Conservation (phyloP, 2,113 vertebrate species). For the Phaethon lepturus region DNA sequence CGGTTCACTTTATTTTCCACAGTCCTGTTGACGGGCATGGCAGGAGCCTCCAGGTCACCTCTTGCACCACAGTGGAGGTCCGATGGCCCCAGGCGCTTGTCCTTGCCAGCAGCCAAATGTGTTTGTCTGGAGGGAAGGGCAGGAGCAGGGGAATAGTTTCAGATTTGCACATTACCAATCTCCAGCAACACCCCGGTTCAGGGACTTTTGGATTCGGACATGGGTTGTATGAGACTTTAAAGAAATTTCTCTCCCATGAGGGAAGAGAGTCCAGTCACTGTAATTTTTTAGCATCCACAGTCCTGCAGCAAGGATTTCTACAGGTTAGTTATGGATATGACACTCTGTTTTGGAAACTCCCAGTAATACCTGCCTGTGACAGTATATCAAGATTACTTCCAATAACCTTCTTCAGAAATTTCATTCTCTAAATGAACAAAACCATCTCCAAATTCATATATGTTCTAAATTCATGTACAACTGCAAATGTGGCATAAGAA, state of each 20-base stretch:
- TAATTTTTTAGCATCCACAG: neutral
- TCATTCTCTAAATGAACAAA: neutral
- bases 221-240: neutral
- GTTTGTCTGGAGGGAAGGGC: neutral
- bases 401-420: neutral
- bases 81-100: neutral
- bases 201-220: neutral
- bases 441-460: neutral
- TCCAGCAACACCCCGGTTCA: neutral
- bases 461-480: neutral
- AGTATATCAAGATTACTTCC: neutral
- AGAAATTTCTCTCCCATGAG: neutral
- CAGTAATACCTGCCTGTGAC: neutral
- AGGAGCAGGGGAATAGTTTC: neutral
- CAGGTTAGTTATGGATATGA: neutral
- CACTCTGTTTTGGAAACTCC: neutral
- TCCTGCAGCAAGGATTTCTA: neutral
- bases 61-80: neutral
- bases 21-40: neutral
- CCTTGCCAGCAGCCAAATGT: neutral
- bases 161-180: neutral
- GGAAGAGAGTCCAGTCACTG: neutral
- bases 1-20: neutral
- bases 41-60: neutral
- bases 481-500: neutral